Evolutionary conservation across 2,113 vertebrate genomes (phyloP).

Genomic region (Mesembrinibis cayennensis): DNA sequence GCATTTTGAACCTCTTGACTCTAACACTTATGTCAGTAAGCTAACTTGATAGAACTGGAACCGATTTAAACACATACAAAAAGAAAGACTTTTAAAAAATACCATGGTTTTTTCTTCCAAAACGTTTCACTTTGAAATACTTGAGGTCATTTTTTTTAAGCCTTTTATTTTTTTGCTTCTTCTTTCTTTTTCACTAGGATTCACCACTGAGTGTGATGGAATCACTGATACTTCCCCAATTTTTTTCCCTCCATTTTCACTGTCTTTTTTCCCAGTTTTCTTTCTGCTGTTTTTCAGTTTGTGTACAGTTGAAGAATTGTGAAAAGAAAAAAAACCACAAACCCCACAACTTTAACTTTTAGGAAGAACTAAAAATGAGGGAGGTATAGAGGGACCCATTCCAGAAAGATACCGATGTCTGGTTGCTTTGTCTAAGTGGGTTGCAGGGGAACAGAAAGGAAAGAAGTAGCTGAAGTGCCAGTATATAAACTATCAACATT

Average conservation of each 20-base stretch:
- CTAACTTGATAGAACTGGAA: not conserved
- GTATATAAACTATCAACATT: not conserved
- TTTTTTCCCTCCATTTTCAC: not conserved
- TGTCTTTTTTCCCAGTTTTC: not conserved
- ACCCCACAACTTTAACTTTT: not conserved
- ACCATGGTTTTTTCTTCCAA: not conserved
- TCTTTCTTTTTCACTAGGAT: not conserved
- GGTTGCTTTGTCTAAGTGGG: not conserved
- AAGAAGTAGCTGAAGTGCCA: not conserved
- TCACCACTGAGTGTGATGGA: not conserved
- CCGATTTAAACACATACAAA: not conserved
- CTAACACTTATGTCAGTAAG: not conserved
- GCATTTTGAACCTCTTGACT: conserved; percentile 9
- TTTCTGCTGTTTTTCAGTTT: not conserved
- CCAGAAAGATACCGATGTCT: not conserved
- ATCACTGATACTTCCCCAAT: not conserved
- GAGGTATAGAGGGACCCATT: not conserved
- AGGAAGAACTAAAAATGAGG: not conserved
- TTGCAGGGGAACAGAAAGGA: not conserved
- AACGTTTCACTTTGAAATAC: not conserved
- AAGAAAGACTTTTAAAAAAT: not conserved
- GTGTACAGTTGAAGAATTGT: not conserved
- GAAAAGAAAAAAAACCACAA: not conserved
- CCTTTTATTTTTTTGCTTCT: not conserved
- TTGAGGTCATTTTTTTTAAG: not conserved